Conservation (phyloP, 2,113 vertebrate genomes). For the Sturnira hondurensis region DNA sequence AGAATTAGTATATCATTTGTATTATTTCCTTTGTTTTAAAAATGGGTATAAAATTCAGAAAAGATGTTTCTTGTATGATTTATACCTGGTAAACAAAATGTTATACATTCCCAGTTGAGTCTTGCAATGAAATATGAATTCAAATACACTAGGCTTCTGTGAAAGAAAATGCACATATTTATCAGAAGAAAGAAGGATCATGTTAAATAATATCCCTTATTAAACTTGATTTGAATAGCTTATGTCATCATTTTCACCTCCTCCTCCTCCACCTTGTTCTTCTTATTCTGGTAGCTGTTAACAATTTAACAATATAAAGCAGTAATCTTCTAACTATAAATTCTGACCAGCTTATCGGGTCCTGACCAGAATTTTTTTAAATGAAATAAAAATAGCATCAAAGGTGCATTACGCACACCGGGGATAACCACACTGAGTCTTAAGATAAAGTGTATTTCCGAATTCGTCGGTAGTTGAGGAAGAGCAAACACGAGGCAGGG, state of each 20-base stretch:
- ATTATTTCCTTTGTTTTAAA: conserved; percentile 51
- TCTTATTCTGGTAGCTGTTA: neutral
- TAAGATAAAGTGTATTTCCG: too few relatives aligned
- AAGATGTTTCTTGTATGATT: conserved; percentile 25
- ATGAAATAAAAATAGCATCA: neutral
- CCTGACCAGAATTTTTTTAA: neutral
- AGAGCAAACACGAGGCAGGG: too few relatives aligned
- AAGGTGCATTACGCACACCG: neutral
- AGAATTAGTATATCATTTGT: conserved; percentile 40
- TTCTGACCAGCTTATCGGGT: neutral
- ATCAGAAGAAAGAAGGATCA: neutral
- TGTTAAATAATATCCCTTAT: neutral
- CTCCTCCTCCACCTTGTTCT: too few relatives aligned
- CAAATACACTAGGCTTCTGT: conserved; percentile 15
- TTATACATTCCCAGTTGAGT: conserved; percentile 8
- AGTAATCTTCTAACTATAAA: neutral
- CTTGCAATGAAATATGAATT: conserved; percentile 41
- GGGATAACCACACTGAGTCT: neutral
- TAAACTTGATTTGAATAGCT: neutral
- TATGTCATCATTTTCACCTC: neutral
- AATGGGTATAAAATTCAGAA: conserved; percentile 39
- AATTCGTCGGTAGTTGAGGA: too few relatives aligned
- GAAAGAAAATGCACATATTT: conserved; percentile 24
- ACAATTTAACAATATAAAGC: conserved; percentile 20
- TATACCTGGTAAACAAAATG: conserved; percentile 49